Percentiles rank a stretch among this genome's conserved stretches.
These are phyloP conservation scores for Nomada hirtipes DNA, from an alignment of 2,888 invertebrate species.

Conservation along the genomic window DNA sequence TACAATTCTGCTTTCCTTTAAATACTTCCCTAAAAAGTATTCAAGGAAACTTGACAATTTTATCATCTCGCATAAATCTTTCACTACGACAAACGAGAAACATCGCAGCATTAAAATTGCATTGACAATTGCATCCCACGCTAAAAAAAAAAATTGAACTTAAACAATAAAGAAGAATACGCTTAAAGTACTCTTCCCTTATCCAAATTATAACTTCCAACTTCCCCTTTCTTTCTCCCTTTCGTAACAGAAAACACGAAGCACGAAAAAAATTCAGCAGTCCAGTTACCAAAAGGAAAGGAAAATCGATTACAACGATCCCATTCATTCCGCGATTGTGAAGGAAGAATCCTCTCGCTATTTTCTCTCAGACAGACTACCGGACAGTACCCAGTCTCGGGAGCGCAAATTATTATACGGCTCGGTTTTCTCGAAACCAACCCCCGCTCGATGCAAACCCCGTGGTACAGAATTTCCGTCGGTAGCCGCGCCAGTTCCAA, in stretches of 20 bases:
- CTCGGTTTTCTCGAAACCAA: slow-evolving; percentile 19
- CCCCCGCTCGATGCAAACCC: slow-evolving; percentile 24
- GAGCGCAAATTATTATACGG: slow-evolving; percentile 34
- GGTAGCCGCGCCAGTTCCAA: slow-evolving; percentile 18
- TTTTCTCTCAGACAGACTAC: background rate
- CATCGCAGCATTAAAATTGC: too few relatives aligned
- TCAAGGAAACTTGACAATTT: too few relatives aligned
- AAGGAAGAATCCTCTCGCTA: background rate
- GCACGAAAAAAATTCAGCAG: background rate
- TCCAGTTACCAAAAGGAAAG: background rate
- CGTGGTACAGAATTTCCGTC: slow-evolving; percentile 39
- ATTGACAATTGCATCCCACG: too few relatives aligned
- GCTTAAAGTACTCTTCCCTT: too few relatives aligned
- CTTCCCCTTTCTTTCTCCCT: too few relatives aligned
- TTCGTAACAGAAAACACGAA: background rate
- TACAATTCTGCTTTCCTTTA: too few relatives aligned
- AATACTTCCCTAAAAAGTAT: too few relatives aligned
- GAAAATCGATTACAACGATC: slow-evolving; percentile 2
- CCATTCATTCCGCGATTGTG: background rate
- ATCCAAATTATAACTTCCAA: too few relatives aligned
- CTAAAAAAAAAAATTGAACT: too few relatives aligned
- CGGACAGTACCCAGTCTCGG: background rate
- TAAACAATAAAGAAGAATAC: too few relatives aligned
- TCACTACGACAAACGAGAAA: too few relatives aligned
- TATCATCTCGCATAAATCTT: too few relatives aligned